Base-by-base conservation (phyloP, 2,797 vertebrate species). In the Mormyrus hasselquistii region DNA sequence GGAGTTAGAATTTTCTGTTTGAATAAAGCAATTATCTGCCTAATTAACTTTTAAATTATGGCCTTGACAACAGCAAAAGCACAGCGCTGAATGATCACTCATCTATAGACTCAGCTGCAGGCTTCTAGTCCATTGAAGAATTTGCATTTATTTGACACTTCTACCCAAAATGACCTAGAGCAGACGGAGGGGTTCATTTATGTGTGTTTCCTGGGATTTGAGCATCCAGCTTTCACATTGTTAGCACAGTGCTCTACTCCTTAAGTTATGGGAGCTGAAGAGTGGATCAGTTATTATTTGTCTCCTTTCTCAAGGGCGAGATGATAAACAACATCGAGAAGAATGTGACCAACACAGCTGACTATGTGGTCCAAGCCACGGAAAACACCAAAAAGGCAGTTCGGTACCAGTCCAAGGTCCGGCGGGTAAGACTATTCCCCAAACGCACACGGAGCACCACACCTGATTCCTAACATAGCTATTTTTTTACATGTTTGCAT, bases 281-380 rank as follows among this genome's bases (percentile, higher is more conserved):
- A 49, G 3, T 52, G 22, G 9, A 50, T 50, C 82, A 52, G 47
- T 49, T 47, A 52, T 52, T 52, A 10, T n/a, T 52, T 84, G 47
- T 84, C 82, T 50, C 41, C 49, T 34, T 0, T 91, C 92, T 92
- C 14, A 88, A 99, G 98, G 98, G 98, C 0, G 98, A 99, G 62
- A 98, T 99, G 98, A 95, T 99, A 87, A 97, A 99, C 95, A 99
- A 97, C 95, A 99, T 99, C 65, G 98, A 99, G 92, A 98, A 96
- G 38, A 98, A 99, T 0, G 97, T 99, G n/a, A 94, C 94, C 93
- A 98, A 96, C 6, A 97, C 98, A 0, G 92, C 92, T 0, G 98
- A 99, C 89, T 99, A 98, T 0, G 96, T 99, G 34, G 95, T 93
- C 7, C 95, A 96, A 0, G 98, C 98, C 7, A 99, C 99, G 89